Percentiles rank a stretch among this genome's conserved stretches.
Evolutionary conservation across 2,888 invertebrate genomes (phyloP).

Genomic region (Eupeodes luniger): DNA sequence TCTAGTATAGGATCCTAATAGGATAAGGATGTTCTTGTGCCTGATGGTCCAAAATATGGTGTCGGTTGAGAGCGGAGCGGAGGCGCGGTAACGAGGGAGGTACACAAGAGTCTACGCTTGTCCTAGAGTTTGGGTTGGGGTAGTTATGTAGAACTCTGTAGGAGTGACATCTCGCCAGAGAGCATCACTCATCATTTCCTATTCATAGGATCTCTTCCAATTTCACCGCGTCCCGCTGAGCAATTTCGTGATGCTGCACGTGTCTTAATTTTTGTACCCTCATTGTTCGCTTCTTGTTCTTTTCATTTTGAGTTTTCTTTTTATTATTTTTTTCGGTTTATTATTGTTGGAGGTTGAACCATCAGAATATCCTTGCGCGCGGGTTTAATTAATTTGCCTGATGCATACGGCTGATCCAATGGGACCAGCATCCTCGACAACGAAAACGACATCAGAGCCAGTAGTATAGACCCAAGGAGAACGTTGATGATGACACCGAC

Average conservation of each 20-base stretch:
- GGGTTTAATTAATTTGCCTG: constrained; percentile 66
- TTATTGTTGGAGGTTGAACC: constrained; percentile 14
- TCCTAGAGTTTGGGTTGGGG: too few species aligned
- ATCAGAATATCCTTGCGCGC: constrained; percentile 7
- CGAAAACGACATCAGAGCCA: background rate
- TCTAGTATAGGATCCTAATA: constrained; percentile 67
- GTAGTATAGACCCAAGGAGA: background rate
- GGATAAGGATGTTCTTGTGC: constrained; percentile 59
- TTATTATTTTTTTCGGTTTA: background rate
- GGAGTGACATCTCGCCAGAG: constrained; percentile 20
- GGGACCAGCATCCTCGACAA: background rate
- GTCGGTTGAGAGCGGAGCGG: background rate
- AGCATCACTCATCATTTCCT: constrained; percentile 66
- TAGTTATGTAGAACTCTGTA: background rate
- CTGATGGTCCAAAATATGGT: background rate
- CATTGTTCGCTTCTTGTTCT: constrained; percentile 12
- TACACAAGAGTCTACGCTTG: too few species aligned
- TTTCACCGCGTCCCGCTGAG: background rate
- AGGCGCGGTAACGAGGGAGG: background rate
- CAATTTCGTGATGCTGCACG: constrained; percentile 12
- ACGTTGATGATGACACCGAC: background rate
- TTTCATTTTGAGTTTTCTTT: background rate
- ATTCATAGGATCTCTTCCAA: constrained; percentile 57
- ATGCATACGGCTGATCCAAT: constrained; percentile 46
- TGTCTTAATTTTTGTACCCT: constrained; percentile 1